These are phyloP conservation scores for Adelphocoris suturalis DNA, from an alignment of 2,888 invertebrate genomes.

Conservation along the genomic window DNA sequence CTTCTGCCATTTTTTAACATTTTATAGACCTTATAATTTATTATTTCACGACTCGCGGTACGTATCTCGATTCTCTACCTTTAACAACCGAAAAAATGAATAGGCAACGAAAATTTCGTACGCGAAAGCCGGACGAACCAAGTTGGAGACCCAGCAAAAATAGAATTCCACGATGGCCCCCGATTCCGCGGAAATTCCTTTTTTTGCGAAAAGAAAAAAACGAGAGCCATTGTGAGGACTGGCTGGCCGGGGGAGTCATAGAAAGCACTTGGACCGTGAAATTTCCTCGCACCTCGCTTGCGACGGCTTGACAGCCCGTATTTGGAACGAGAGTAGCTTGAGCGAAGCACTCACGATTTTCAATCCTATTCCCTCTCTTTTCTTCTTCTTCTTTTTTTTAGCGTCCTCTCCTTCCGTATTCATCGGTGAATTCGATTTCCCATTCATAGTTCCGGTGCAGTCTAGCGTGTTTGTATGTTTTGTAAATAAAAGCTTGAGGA, in stretches of 20 bases:
- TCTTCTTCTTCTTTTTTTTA: neutral
- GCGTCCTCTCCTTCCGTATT: neutral
- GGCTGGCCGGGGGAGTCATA: neutral
- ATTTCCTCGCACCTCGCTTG: constrained; percentile 41
- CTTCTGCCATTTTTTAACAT: too few relatives aligned
- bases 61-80: too few relatives aligned
- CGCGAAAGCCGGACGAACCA: neutral
- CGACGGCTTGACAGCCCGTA: constrained; percentile 20
- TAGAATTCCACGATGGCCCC: neutral
- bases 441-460: too few relatives aligned
- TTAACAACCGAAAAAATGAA: too few relatives aligned
- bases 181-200: neutral
- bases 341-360: constrained; percentile 4
- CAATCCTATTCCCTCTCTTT: neutral
- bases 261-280: constrained; percentile 37
- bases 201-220: neutral
- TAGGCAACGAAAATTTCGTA: neutral
- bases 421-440: too few relatives aligned
- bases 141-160: neutral
- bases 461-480: too few relatives aligned
- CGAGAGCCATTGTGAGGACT: neutral
- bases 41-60: too few relatives aligned
- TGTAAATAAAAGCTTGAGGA: too few relatives aligned
- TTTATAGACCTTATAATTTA: too few relatives aligned
- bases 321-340: constrained; percentile 21